Base-by-base conservation (phyloP, 53 echinoderm and acorn worm genomes). In the Hippasteria phrygiana region DNA sequence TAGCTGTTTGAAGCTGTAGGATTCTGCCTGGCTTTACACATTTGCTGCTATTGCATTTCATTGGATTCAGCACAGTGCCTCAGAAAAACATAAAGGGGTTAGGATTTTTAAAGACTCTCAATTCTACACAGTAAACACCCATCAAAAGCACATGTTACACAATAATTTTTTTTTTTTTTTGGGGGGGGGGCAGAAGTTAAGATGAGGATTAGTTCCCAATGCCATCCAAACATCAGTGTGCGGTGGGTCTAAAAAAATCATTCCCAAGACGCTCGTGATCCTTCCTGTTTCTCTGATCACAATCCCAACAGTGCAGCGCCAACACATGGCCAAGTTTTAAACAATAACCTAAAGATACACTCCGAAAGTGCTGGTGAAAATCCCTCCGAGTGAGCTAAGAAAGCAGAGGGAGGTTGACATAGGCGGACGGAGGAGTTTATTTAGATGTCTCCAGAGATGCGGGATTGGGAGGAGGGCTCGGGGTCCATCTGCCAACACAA, bases 321-420 rank as follows among this genome's bases (percentile, higher is more conserved):
- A 50, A 50, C 56, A 46, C 67, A 43, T 26, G 42, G 67, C 26
- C 56, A 62, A 47, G 83, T 83, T 83, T 66, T 83, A 83, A 83
- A 83, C 83, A 83, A 83, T 65, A 83, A 66, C 66, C 83, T 46
- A 46, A 24, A 83, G 83, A 83, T 83, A 83, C 83, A 66, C 83
- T 83, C 48, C 26, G 50, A 35, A 83, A 65, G 83, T 83, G 83
- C 83, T 46, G 48, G 47, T 32, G 83, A 83, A 66, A 83, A 83
- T 83, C 83, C 75, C 83, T 67, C 83, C 67, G 31, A 17, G 83
- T 47, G 67, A 67, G 66, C 67, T 66, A 83, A 83, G 83, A 83
- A 83, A 83, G 83, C 83, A 83, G 66, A 17, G 45, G 62, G 27
- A 45, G 67, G 65, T 83, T 83, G 83, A 83, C 67, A 66, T 66